phyloP scores from a whole-genome alignment of 2,113 vertebrate genomes.

The Mobula hypostoma region DNA sequence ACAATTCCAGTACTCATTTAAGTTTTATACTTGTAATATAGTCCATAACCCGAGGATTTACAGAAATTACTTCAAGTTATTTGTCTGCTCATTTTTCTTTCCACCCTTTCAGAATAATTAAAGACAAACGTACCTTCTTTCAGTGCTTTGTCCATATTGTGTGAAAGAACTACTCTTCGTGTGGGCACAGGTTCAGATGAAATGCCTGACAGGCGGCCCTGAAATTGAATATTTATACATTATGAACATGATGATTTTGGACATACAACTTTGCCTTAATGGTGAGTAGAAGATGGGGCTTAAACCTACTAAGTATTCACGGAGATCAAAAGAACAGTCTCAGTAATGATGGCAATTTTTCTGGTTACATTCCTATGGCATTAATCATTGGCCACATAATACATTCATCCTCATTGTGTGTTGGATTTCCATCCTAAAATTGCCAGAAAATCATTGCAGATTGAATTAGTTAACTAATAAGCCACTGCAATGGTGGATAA shows the following conservation, averaged over 20 bases:
- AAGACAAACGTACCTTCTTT: conserved; percentile 78
- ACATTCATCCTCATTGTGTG: not conserved
- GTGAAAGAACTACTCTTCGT: conserved; percentile 86
- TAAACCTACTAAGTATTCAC: not conserved
- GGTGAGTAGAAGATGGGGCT: no score
- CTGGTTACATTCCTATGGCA: not conserved
- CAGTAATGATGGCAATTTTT: not conserved
- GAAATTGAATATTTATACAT: conserved; percentile 45
- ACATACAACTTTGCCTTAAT: no score
- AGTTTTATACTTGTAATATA: not conserved
- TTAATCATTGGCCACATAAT: not conserved
- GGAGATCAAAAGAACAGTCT: not conserved
- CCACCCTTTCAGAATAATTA: conserved; percentile 25
- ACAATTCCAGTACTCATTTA: no score
- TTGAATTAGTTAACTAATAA: not conserved
- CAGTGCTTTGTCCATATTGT: conserved; percentile 90
- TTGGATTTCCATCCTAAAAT: not conserved
- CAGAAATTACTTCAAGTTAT: not conserved
- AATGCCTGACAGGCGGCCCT: conserved; percentile 65
- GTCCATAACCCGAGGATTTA: not conserved
- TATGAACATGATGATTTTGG: not conserved
- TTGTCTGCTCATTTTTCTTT: not conserved
- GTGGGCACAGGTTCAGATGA: conserved; percentile 65
- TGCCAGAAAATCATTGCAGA: not conserved
- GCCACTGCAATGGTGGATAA: not conserved